Percentiles rank a stretch among this genome's conserved stretches.
Evolutionary conservation across 2,888 invertebrate genomes (phyloP).

Genomic region (Xestia rhomboidea): DNA sequence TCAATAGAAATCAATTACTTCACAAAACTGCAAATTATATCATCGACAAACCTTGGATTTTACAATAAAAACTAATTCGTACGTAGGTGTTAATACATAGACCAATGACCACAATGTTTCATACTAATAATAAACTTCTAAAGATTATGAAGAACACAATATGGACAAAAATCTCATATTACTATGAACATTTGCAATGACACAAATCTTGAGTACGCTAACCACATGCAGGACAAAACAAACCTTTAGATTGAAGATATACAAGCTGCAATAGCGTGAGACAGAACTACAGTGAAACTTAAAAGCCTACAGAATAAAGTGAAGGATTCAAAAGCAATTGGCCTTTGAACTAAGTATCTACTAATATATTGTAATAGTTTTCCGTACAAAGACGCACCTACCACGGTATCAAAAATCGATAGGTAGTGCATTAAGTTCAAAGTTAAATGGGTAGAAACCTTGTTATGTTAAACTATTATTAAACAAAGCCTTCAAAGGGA

Average conservation of each 20-base stretch:
- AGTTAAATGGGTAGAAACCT: constrained; percentile 16
- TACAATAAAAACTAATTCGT: not conserved
- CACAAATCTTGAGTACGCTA: constrained; percentile 33
- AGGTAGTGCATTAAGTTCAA: constrained; percentile 40
- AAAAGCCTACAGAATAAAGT: constrained; percentile 37
- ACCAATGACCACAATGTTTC: constrained; percentile 41
- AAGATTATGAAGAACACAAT: constrained; percentile 28
- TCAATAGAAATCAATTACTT: not conserved
- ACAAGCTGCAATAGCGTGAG: not conserved
- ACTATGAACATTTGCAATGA: constrained; percentile 45
- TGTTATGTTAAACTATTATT: constrained; percentile 21
- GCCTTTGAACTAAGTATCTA: constrained; percentile 63
- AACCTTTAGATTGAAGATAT: fast-evolving
- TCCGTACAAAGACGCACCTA: constrained; percentile 63
- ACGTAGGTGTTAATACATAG: constrained; percentile 24
- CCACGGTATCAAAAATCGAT: constrained; percentile 57
- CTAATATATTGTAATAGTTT: constrained; percentile 47
- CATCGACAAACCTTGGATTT: constrained; percentile 23
- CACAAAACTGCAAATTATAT: constrained; percentile 23
- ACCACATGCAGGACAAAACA: constrained; percentile 8
- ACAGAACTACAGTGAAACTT: constrained; percentile 1
- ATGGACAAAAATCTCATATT: constrained; percentile 54
- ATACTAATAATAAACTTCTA: constrained; percentile 22
- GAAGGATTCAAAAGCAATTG: constrained; percentile 52
- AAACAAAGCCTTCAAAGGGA: constrained; percentile 2